Evolutionary conservation across 1,140 invertebrate species (phyloP).

Genomic region (Bombyx mandarina): DNA sequence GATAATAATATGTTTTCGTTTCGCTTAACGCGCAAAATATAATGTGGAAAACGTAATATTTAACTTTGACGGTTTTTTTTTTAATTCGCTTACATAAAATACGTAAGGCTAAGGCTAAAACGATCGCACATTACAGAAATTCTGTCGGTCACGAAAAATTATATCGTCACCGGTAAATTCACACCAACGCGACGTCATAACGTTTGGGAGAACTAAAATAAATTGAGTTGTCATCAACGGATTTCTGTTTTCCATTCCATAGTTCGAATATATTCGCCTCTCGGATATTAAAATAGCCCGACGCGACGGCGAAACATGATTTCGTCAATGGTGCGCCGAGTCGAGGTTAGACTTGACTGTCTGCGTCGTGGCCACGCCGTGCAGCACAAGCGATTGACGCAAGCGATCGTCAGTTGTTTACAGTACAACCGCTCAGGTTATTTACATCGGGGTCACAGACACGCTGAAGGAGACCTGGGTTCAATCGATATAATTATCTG

Average conservation of each 20-base stretch:
- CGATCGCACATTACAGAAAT: no score
- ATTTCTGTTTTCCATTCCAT: conserved; percentile 4
- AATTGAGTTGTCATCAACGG: no score
- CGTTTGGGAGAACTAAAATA: no score
- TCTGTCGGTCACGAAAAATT: no score
- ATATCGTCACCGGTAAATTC: no score
- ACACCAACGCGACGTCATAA: no score
- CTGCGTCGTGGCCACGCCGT: neutral
- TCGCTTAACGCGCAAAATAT: no score
- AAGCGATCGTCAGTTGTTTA: conserved; percentile 61
- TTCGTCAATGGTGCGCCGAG: conserved; percentile 41
- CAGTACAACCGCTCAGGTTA: conserved; percentile 59
- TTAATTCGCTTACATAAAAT: no score
- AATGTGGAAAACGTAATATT: no score
- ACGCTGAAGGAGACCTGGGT: conserved; percentile 55
- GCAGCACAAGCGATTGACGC: conserved; percentile 48
- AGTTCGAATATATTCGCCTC: conserved; percentile 13
- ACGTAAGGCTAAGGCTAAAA: no score
- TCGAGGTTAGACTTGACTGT: conserved; percentile 18
- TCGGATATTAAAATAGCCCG: conserved; percentile 27
- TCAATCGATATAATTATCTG: conserved; percentile 60
- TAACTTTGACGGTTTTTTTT: no score
- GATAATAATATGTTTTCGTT: no score
- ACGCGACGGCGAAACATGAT: conserved; percentile 28
- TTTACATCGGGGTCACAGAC: conserved; percentile 70